phyloP scores from a whole-genome alignment of 1,140 invertebrate species.

The Caenorhabditis remanei region DNA sequence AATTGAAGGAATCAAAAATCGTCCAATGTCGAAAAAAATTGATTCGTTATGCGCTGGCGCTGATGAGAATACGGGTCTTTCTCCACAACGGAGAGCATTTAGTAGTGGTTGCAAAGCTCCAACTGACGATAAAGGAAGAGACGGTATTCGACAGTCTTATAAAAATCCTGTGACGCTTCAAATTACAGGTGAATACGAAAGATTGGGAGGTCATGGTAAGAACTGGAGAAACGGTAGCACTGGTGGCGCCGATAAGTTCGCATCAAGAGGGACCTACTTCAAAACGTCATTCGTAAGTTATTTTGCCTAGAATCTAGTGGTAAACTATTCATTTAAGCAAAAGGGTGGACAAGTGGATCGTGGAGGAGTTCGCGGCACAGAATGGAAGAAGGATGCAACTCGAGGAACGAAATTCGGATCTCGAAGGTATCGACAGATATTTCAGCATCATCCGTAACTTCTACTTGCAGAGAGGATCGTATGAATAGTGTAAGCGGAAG shows the following conservation, averaged over 20 bases:
- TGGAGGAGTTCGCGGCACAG: constrained; percentile 4
- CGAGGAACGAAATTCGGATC: constrained; percentile 12
- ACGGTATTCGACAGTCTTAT: not conserved
- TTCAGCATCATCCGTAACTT: not conserved
- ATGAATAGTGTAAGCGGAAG: constrained; percentile 48
- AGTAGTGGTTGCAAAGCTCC: constrained; percentile 67
- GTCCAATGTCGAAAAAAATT: constrained; percentile 61
- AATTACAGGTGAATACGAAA: constrained; percentile 42
- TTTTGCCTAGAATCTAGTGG: not conserved
- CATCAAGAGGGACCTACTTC: constrained; percentile 63
- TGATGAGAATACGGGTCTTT: constrained; percentile 67
- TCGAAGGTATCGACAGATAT: constrained; percentile 13
- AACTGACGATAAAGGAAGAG: constrained; percentile 45
- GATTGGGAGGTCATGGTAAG: constrained; percentile 39
- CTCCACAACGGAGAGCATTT: constrained; percentile 69
- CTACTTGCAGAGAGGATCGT: constrained; percentile 25
- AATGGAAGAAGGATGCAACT: constrained; percentile 20
- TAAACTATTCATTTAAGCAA: constrained; percentile 46
- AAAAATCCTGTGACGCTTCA: not conserved
- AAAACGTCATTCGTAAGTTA: constrained; percentile 64
- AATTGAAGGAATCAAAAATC: constrained; percentile 65
- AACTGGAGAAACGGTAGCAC: constrained; percentile 52
- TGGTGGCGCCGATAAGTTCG: constrained; percentile 61
- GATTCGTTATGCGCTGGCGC: constrained; percentile 64
- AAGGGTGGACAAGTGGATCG: constrained; percentile 48